A percentile compares a stretch with the other conserved stretches of the same genome.
Conservation (phyloP, 2,113 vertebrate species). For the Carassius carassius region DNA sequence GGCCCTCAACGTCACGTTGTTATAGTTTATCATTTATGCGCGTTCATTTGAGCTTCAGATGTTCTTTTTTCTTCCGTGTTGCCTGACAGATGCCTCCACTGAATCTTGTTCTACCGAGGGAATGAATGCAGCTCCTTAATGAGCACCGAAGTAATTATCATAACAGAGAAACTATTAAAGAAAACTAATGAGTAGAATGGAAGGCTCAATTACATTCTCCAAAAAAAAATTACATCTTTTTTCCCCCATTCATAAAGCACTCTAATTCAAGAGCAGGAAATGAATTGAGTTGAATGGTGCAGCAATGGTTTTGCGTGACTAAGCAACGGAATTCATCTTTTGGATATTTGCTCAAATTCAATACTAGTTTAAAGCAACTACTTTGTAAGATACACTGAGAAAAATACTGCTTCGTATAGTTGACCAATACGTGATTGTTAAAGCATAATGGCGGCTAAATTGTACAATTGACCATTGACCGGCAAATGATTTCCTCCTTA, state of each 20-base stretch:
- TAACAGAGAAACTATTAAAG: conserved; percentile 51
- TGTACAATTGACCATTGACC: not conserved
- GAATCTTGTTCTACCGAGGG: conserved; percentile 16
- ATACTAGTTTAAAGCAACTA: not conserved
- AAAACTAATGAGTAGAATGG: conserved; percentile 42
- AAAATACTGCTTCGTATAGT: not conserved
- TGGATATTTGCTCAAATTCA: conserved; percentile 16
- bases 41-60: conserved; percentile 20
- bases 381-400: conserved; percentile 1
- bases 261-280: conserved; percentile 23
- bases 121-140: conserved; percentile 43
- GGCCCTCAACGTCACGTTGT: not conserved
- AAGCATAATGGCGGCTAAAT: not conserved
- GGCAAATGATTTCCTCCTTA: not conserved
- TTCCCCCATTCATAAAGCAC: not conserved
- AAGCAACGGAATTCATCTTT: conserved; percentile 13
- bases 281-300: conserved; percentile 7
- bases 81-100: conserved; percentile 35
- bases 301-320: conserved; percentile 11
- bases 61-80: conserved; percentile 12
- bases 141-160: conserved; percentile 48
- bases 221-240: not conserved
- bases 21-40: conserved; percentile 15
- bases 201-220: conserved; percentile 33
- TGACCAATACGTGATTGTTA: not conserved